Base-by-base conservation (phyloP, 1,140 invertebrate species). In the Chymomyza costata region DNA sequence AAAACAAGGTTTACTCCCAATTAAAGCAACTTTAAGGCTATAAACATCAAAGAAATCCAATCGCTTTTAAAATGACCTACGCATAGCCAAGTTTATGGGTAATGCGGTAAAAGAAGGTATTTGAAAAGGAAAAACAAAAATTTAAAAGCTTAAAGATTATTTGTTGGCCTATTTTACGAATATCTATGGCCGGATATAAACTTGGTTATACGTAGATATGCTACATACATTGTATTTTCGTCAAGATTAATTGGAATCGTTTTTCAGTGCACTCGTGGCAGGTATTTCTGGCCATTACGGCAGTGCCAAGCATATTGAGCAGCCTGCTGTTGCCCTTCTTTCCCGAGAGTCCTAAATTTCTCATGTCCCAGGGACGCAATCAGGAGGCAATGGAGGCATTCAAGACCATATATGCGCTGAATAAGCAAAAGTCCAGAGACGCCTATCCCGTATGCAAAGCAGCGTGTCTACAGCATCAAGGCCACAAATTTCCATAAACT, bases 291-390 rank as follows among this genome's bases (percentile, higher is more conserved):
- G 86, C 91, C 3, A 55, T 89, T 0, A 89, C 90, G 43, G 90
- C 90, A 0, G 21, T 93, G 19, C 91, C 93, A 2, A 90, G 90
- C 15, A 63, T 94, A 0, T 58, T 92, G 3, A 90, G 90, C 5
- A 89, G 89, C 1, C 37, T 90, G 6, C 84, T 89, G 0, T 88
- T 93, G 38, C 86, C 89, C 35, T 91, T 91, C 61, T 87, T 94
- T 2, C 91, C 93, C 0, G 94, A 95, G 82, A 95, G 92, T 70
- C 93, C 94, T 3, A 94, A 94, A 83, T 95, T 93, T 81, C 84
- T 94, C 0, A 92, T 95, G 89, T 90, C 91, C 0, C 86, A 89
- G 65, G 91, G 92, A 45, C 88, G 89, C 35, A 92, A 91, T 53
- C 87, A 89, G 0, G 91, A 92, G 62, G 92, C 93, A 87, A 41